These are phyloP conservation scores for Alligator sinensis DNA, from an alignment of 2,113 vertebrate species.

Conservation along the genomic window DNA sequence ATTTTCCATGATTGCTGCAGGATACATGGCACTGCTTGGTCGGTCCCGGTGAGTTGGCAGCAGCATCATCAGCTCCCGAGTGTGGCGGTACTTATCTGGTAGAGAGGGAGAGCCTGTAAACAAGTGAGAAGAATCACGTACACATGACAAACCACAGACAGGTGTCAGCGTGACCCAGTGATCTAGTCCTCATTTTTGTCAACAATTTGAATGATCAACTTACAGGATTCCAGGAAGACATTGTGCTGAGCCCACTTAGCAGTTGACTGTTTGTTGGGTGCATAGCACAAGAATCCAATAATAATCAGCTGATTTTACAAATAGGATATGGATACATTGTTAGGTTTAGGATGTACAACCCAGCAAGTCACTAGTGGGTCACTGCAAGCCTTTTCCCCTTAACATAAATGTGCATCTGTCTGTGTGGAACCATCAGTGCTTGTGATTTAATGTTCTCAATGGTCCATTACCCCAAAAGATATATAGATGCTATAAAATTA, in stretches of 20 bases:
- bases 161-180: constrained; percentile 47
- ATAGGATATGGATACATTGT: background rate
- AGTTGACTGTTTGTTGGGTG: constrained; percentile 23
- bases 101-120: constrained; percentile 95
- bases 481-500: background rate
- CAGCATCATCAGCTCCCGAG: constrained; percentile 93
- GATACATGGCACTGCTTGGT: constrained; percentile 93
- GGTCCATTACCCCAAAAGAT: background rate
- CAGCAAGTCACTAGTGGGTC: background rate
- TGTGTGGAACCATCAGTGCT: background rate
- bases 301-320: background rate
- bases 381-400: constrained; percentile 7
- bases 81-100: constrained; percentile 95
- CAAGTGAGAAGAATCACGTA: constrained; percentile 86
- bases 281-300: background rate
- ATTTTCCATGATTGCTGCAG: constrained; percentile 88
- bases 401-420: background rate
- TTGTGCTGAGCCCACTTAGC: constrained; percentile 36
- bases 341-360: background rate
- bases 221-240: constrained; percentile 49
- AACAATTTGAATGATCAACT: constrained; percentile 22
- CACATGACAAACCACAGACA: constrained; percentile 80
- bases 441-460: background rate
- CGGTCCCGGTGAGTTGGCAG: constrained; percentile 91
- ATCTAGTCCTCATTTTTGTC: constrained; percentile 22